Evolutionary conservation across 2,888 invertebrate species (phyloP).

Genomic region (Gymnoscelis rufifasciata): DNA sequence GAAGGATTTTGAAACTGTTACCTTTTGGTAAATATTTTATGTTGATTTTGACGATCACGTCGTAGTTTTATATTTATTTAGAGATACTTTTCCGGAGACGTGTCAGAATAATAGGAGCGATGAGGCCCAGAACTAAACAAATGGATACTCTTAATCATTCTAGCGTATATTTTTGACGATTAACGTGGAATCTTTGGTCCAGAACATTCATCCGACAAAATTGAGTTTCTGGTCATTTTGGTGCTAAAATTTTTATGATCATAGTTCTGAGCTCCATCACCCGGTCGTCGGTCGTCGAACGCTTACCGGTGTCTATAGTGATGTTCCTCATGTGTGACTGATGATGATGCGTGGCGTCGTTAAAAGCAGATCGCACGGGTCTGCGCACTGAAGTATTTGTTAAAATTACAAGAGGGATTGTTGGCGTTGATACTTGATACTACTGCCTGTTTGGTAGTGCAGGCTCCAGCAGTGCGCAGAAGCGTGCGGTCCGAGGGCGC

Average conservation of each 20-base stretch:
- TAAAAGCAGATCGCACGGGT: slow-evolving; percentile 5
- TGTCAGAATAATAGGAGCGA: slow-evolving; percentile 20
- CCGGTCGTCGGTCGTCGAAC: slow-evolving; percentile 21
- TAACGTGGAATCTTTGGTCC: slow-evolving; percentile 17
- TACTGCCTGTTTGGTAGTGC: slow-evolving; percentile 4
- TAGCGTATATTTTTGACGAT: slow-evolving; percentile 16
- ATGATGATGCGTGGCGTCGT: slow-evolving; percentile 10
- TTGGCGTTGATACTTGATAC: background rate
- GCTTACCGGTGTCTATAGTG: slow-evolving; percentile 21
- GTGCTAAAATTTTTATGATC: slow-evolving; percentile 29
- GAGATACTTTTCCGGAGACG: slow-evolving; percentile 20
- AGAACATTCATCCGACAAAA: slow-evolving; percentile 23
- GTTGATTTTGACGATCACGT: slow-evolving; percentile 24
- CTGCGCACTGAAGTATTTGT: too few species aligned
- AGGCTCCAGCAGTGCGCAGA: slow-evolving; percentile 13
- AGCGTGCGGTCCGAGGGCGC: background rate
- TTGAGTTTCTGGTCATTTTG: slow-evolving; percentile 30
- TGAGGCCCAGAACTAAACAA: slow-evolving; percentile 24
- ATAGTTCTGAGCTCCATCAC: slow-evolving; percentile 27
- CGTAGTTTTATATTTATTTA: slow-evolving; percentile 28
- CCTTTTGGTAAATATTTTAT: slow-evolving; percentile 28
- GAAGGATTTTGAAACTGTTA: slow-evolving; percentile 22
- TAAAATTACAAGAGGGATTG: background rate
- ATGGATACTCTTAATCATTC: slow-evolving; percentile 17
- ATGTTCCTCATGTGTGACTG: slow-evolving; percentile 25